Conservation (phyloP, 2,888 invertebrate genomes). For the Malthinus seriepunctatus region DNA sequence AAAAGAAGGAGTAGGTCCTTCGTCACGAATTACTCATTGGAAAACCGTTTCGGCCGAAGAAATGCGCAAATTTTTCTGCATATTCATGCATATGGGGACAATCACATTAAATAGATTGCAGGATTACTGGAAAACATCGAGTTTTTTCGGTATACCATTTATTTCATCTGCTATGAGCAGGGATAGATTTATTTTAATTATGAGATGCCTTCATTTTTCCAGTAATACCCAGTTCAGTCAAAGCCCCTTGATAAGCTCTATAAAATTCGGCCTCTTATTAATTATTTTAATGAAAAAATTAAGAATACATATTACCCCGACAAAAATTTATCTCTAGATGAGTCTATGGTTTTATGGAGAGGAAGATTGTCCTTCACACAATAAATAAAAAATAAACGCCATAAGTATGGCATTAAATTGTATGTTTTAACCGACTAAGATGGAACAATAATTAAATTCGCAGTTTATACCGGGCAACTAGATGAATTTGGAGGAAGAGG, state of each 20-base stretch:
- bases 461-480: constrained; percentile 34
- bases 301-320: constrained; percentile 24
- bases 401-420: too few species aligned
- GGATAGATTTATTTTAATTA: too few species aligned
- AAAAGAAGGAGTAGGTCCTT: neutral
- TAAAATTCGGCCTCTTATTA: neutral
- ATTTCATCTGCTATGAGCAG: too few species aligned
- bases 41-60: neutral
- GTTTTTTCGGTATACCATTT: constrained; percentile 1
- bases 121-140: constrained; percentile 11
- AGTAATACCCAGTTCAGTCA: neutral
- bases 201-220: constrained; percentile 8
- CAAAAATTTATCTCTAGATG: constrained; percentile 31
- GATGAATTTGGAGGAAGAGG: constrained; percentile 32
- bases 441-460: too few species aligned
- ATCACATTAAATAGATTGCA: neutral
- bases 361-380: too few species aligned
- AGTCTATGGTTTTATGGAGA: constrained; percentile 33
- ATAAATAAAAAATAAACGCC: too few species aligned
- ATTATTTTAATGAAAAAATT: constrained; percentile 20
- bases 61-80: neutral
- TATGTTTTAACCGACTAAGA: too few species aligned
- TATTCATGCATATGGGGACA: constrained; percentile 8
- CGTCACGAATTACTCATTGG: too few species aligned
- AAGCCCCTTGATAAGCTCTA: neutral